Base-by-base conservation (phyloP, 1,140 invertebrate genomes). In the Ceratina calcarata region DNA sequence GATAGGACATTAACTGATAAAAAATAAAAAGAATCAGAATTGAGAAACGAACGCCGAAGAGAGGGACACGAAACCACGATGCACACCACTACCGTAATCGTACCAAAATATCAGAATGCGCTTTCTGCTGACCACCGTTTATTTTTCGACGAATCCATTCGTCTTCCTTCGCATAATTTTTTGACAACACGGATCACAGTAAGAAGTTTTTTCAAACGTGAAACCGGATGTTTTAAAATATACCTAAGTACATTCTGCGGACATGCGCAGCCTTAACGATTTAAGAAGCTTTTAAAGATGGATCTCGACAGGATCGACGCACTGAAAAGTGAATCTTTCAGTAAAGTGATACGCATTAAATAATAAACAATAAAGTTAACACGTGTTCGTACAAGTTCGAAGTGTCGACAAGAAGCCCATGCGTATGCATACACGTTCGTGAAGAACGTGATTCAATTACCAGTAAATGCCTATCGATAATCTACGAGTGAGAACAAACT, bases 1-100 rank as follows among this genome's bases (percentile, higher is more conserved):
- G 81, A 85, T 89, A 90, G 86, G 80, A 88, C 69, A 80, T 88
- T 85, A 89, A 78, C 60, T 51, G 55, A 80, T 87, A 84, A 82
- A 74, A 49, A n/a, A 69, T 65, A 58, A 45, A 67, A 69, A 57
- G 77, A 76, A 78, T 81, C 77, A 83, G 13, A 64, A 73, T 4
- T 45, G 37, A 24, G 64, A 78, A 78, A 69, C 58, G 37, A 55
- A 57, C n/a, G 24, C 37, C 51, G 53, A 68, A 49, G 66, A 77
- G 61, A 22, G 64, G 70, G 49, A 67, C 57, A 57, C 12, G n/a
- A 74, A 53, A 68, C n/a, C 24, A 60, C 61, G 20, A 71, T 45
- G 24, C 24, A 51, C 62, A 80, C 20, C 32, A 86, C 53, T 7
- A 78, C 58, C 12, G 37, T 45, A 68, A 65, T 49, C 53, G 45